Evolutionary conservation across 1,140 invertebrate genomes (phyloP).

Genomic region (Bradysia coprophila): DNA sequence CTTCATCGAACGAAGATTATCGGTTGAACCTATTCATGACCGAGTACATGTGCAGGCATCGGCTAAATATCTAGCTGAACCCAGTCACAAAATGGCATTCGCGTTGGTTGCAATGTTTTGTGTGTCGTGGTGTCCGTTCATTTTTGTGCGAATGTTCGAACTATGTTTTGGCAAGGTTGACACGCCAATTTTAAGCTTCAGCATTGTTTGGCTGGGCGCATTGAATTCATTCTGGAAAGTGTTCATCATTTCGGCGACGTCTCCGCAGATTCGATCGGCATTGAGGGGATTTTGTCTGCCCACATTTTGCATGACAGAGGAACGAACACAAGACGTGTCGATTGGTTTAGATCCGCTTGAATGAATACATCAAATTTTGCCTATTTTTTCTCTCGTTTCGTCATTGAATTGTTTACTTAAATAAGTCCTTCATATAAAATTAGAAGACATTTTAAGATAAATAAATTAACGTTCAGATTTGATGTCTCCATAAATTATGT

Average conservation of each 20-base stretch:
- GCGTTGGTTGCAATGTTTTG: constrained; percentile 77
- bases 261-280: constrained; percentile 76
- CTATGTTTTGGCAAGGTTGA: constrained; percentile 35
- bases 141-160: constrained; percentile 46
- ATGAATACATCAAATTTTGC: constrained; percentile 30
- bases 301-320: constrained; percentile 68
- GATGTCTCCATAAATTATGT: no score
- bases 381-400: no score
- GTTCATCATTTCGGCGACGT: constrained; percentile 68
- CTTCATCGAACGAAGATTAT: constrained; percentile 64
- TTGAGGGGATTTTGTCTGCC: constrained; percentile 73
- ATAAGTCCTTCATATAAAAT: no score
- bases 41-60: constrained; percentile 84
- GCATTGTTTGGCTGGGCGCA: constrained; percentile 82
- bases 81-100: constrained; percentile 88
- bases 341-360: constrained; percentile 68
- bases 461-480: no score
- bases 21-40: constrained; percentile 69
- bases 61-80: constrained; percentile 77
- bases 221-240: constrained; percentile 91
- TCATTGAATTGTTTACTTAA: no score
- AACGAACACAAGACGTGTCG: constrained; percentile 57
- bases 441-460: no score
- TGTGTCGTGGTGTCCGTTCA: constrained; percentile 84
- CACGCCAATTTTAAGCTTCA: constrained; percentile 76